Percentiles rank a stretch among this genome's conserved stretches.
Evolutionary conservation across 2,797 vertebrate species (phyloP).

Genomic region (Neomorphus geoffroyi): DNA sequence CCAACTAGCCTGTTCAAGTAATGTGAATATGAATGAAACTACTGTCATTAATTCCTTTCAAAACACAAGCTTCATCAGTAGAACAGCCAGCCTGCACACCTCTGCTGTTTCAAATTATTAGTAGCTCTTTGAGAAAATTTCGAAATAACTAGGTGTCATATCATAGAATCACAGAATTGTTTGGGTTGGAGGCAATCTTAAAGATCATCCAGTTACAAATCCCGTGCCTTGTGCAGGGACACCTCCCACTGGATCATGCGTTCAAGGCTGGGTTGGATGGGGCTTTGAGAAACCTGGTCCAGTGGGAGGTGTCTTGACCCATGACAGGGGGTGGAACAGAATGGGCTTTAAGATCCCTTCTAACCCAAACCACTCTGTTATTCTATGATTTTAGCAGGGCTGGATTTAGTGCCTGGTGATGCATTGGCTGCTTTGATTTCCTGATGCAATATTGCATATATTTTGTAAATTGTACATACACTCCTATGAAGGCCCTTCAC

Average conservation of each 20-base stretch:
- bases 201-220: too few species aligned
- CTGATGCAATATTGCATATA: not conserved
- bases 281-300: too few species aligned
- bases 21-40: conserved; percentile 31
- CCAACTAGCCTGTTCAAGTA: conserved; percentile 14
- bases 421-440: not conserved
- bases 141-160: not conserved
- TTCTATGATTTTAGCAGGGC: not conserved
- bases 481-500: not conserved
- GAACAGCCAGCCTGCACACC: not conserved
- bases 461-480: not conserved
- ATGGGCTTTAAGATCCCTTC: too few species aligned
- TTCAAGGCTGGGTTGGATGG: too few species aligned
- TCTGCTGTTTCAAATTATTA: conserved; percentile 34
- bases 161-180: too few species aligned
- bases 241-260: too few species aligned
- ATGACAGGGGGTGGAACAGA: too few species aligned
- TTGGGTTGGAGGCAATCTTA: too few species aligned
- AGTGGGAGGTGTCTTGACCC: too few species aligned
- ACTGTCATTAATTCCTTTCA: not conserved
- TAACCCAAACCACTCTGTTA: too few species aligned
- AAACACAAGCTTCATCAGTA: not conserved
- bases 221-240: too few species aligned
- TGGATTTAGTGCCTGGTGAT: not conserved
- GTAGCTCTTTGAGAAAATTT: not conserved